Evolutionary conservation across 2,113 vertebrate genomes (phyloP).

Genomic region (Anarhynchus alexandrinus): DNA sequence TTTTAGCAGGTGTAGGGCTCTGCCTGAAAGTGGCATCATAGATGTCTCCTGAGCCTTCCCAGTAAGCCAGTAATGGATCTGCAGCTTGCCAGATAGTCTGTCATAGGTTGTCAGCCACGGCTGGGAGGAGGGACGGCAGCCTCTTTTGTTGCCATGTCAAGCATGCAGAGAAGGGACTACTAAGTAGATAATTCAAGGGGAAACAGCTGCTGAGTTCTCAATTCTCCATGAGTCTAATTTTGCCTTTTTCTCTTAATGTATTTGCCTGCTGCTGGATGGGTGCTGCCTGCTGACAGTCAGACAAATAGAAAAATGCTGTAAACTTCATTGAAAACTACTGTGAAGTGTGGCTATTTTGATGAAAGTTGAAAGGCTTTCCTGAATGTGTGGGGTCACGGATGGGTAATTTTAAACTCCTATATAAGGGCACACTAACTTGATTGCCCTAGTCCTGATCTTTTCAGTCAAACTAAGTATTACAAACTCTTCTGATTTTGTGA

Average conservation of each 20-base stretch:
- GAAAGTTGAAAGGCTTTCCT: neutral
- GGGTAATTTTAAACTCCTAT: neutral
- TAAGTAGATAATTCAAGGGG: conserved; percentile 48
- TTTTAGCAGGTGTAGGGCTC: conserved; percentile 35
- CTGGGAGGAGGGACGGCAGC: conserved; percentile 34
- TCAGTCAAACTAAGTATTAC: neutral
- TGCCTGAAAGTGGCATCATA: conserved; percentile 39
- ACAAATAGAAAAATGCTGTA: neutral
- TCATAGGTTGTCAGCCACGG: conserved; percentile 55
- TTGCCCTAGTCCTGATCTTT: neutral
- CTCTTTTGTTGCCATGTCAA: conserved; percentile 51
- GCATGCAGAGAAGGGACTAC: conserved; percentile 22
- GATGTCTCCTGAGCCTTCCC: conserved; percentile 46
- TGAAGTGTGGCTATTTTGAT: neutral
- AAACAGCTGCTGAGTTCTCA: conserved; percentile 63
- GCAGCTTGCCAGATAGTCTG: conserved; percentile 49
- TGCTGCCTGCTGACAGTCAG: neutral
- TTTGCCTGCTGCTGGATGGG: conserved; percentile 27
- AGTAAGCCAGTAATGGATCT: conserved; percentile 36
- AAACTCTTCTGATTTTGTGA: neutral
- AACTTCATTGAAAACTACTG: neutral
- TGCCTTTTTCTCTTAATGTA: neutral
- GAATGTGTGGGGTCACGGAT: neutral
- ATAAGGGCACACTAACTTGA: neutral
- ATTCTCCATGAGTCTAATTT: conserved; percentile 32